These are phyloP conservation scores for Vesta saturnalis DNA, from an alignment of 2,888 invertebrate genomes.

Conservation along the genomic window DNA sequence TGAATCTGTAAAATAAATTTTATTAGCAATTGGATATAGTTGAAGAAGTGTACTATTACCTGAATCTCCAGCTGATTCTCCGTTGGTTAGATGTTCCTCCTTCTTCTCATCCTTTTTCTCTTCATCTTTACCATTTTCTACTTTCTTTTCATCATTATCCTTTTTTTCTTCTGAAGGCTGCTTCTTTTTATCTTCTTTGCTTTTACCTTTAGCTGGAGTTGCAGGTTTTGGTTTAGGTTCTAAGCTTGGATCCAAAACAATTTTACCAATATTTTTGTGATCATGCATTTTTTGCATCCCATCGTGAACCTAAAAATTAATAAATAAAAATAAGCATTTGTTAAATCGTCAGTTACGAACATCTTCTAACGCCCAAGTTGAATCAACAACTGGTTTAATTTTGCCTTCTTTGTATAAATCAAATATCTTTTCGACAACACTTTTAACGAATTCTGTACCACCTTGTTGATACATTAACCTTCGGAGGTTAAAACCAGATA, in stretches of 20 bases:
- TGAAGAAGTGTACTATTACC: slow-evolving; percentile 52
- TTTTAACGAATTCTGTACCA: slow-evolving; percentile 75
- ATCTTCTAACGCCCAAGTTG: slow-evolving; percentile 88
- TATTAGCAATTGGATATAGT: background rate
- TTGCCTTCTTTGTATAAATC: slow-evolving; percentile 80
- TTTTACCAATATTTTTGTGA: slow-evolving; percentile 89
- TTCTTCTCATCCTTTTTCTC: slow-evolving; percentile 59
- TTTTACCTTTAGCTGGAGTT: slow-evolving; percentile 79
- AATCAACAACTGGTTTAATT: slow-evolving; percentile 85
- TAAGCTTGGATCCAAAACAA: slow-evolving; percentile 82
- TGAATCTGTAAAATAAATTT: slow-evolving; percentile 67
- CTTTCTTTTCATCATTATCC: slow-evolving; percentile 66
- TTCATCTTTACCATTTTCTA: slow-evolving; percentile 60
- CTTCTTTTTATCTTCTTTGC: slow-evolving; percentile 77
- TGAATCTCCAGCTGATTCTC: slow-evolving; percentile 65
- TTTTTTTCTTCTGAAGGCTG: slow-evolving; percentile 75
- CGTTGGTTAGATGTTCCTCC: slow-evolving; percentile 63
- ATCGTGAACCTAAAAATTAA: slow-evolving; percentile 73
- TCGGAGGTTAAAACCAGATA: slow-evolving; percentile 85
- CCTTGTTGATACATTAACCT: slow-evolving; percentile 84
- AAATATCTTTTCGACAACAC: slow-evolving; percentile 77
- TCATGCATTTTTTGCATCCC: slow-evolving; percentile 95
- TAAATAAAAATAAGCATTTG: background rate
- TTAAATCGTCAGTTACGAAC: slow-evolving; percentile 64
- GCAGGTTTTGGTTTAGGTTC: slow-evolving; percentile 84